Base-by-base conservation (phyloP, 92 coral and sea anemone species). In the Umimayanthus chanpuru region DNA sequence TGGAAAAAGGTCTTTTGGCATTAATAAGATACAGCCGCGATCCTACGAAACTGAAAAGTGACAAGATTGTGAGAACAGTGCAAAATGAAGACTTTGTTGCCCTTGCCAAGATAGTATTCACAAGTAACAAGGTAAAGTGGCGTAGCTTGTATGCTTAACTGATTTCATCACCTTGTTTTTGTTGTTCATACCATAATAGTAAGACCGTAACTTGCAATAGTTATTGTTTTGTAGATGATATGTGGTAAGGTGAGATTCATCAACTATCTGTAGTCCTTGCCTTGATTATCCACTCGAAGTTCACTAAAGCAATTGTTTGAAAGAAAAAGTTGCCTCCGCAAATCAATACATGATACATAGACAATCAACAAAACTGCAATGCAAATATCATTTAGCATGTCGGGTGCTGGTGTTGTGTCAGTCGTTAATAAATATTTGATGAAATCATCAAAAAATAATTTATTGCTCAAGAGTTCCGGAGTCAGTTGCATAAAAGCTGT, bases 1-100 rank as follows among this genome's bases (percentile, higher is more conserved):
- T 83, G 78, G 87, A 83, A 49, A 83, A 83, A 70, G 87, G 87
- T 29, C 77, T 83, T 28, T 29, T 83, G 61, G 43, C 87, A 29
- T 41, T 83, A 16, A 72, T 83, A 14, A 43, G 53, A 49, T 68
- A 43, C 76, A 83, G 87, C 74, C 87, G 87, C 29, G 87, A 83
- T 40, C 76, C 87, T 25, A n/a, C 55, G 64, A 83, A 83, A 49
- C 77, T 41, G 4, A 70, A 83, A 30, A 43, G 74, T 29, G 79
- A 83, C 39, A 83, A 83, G 55, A 44, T 70, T 43, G 87, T 55
- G n/a, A 71, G 28, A 30, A 79, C 78, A 32, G 65, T 83, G 32
- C 58, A 83, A 44, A 65, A 39, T 66, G 86, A 30, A 81, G 73
- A 83, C 39, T 16, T 21, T 6, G 55, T 10, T 83, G 44, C 87